phyloP scores from a whole-genome alignment of 2,113 vertebrate species.

The Indri indri region DNA sequence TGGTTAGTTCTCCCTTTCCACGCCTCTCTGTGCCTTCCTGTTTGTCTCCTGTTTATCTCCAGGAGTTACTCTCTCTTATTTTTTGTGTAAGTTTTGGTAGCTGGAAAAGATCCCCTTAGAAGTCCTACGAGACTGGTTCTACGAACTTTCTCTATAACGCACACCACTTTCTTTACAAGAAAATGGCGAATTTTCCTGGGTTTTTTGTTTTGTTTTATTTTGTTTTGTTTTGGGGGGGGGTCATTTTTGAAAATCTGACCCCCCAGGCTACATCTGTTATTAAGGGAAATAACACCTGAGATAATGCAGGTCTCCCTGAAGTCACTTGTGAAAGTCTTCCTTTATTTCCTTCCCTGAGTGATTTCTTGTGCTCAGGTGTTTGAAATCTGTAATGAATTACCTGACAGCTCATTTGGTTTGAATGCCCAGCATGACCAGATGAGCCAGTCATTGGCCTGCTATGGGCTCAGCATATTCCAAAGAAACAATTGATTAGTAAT shows the following conservation, averaged over 20 bases:
- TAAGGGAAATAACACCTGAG: neutral
- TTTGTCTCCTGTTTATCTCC: neutral
- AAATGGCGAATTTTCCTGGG: neutral
- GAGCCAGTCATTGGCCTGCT: slow-evolving; percentile 8
- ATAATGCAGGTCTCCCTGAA: slow-evolving; percentile 18
- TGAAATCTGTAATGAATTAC: slow-evolving; percentile 51
- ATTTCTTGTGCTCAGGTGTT: slow-evolving; percentile 30
- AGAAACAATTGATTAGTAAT: slow-evolving; percentile 45
- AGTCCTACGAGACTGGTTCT: neutral
- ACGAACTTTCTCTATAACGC: neutral
- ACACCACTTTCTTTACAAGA: neutral
- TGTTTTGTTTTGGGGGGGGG: neutral
- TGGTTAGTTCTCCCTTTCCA: neutral
- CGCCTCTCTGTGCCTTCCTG: neutral
- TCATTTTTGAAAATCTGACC: slow-evolving; percentile 10
- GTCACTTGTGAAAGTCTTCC: slow-evolving; percentile 33
- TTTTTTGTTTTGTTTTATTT: neutral
- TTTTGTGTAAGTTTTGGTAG: neutral
- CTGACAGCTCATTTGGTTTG: slow-evolving; percentile 35
- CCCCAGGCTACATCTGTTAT: neutral
- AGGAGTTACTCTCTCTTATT: neutral
- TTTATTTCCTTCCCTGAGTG: slow-evolving; percentile 23
- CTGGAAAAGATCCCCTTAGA: neutral
- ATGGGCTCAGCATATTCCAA: slow-evolving; percentile 4
- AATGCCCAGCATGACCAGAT: neutral